Percentiles rank a stretch among this genome's conserved stretches.
Evolutionary conservation across 2,113 vertebrate genomes (phyloP).

Genomic region (Hoplias malabaricus): DNA sequence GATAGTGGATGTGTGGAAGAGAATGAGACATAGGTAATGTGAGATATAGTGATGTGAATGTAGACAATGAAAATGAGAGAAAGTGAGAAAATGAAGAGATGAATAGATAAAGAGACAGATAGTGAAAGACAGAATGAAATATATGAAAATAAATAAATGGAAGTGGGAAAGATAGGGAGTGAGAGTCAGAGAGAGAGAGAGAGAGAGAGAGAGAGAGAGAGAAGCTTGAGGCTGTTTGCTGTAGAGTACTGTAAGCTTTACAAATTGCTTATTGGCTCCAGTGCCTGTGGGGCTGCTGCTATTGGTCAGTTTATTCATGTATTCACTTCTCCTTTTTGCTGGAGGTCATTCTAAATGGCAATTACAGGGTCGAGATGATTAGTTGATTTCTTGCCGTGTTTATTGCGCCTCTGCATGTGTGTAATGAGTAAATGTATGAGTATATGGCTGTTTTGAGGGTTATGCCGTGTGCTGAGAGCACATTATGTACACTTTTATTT

Average conservation of each 20-base stretch:
- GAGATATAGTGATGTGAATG: too few relatives aligned
- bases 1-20: too few relatives aligned
- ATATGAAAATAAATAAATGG: too few relatives aligned
- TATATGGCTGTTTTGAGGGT: neutral
- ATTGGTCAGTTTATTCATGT: conserved; percentile 45
- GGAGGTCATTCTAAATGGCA: neutral
- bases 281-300: conserved; percentile 53
- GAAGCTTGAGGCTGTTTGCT: conserved; percentile 63
- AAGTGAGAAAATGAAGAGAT: too few relatives aligned
- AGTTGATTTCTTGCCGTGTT: neutral
- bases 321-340: conserved; percentile 27
- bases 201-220: too few relatives aligned
- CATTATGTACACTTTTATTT: too few relatives aligned
- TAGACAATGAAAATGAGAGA: too few relatives aligned
- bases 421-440: neutral
- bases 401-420: neutral
- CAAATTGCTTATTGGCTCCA: conserved; percentile 65
- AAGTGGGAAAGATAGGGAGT: neutral
- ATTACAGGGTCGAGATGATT: neutral
- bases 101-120: neutral
- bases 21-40: too few relatives aligned
- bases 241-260: conserved; percentile 51
- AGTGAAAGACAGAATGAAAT: neutral
- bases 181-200: too few relatives aligned
- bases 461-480: too few relatives aligned